These are phyloP conservation scores for Sycophila texana DNA, from an alignment of 2,888 invertebrate species.

Conservation along the genomic window DNA sequence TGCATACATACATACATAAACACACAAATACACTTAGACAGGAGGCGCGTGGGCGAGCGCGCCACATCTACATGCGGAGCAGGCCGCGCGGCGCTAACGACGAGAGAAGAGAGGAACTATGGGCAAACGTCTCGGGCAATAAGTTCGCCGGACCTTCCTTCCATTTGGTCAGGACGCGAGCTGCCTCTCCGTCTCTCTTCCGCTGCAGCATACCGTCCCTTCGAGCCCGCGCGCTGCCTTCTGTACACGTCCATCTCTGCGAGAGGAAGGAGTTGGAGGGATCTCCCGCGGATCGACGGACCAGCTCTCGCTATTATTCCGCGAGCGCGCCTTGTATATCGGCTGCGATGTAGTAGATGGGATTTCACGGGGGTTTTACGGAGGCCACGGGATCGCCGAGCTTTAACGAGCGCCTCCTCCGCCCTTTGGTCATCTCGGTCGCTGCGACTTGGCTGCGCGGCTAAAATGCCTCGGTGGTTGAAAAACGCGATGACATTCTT, in stretches of 20 bases:
- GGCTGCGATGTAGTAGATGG: slow-evolving; percentile 13
- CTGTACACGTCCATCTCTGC: background rate
- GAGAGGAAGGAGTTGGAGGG: background rate
- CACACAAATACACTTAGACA: background rate
- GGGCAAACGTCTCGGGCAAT: slow-evolving; percentile 46
- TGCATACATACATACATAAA: too few species aligned
- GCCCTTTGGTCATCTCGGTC: background rate
- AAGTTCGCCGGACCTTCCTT: slow-evolving; percentile 24
- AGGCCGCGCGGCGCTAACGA: slow-evolving; percentile 33
- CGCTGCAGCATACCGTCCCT: too few species aligned
- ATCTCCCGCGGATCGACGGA: slow-evolving; percentile 1
- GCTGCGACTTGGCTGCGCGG: too few species aligned
- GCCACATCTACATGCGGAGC: slow-evolving; percentile 26
- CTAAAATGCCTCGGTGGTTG: too few species aligned
- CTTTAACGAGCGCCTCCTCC: background rate
- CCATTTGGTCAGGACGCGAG: slow-evolving; percentile 32
- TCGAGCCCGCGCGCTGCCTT: background rate
- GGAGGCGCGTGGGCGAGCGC: background rate
- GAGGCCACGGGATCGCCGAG: slow-evolving; percentile 26
- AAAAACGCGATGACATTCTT: too few species aligned
- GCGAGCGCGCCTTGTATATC: background rate
- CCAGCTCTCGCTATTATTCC: slow-evolving; percentile 25
- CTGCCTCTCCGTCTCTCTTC: background rate
- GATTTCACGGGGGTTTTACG: slow-evolving; percentile 46
- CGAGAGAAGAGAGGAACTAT: slow-evolving; percentile 22